Base-by-base conservation (phyloP, 1,140 invertebrate species). In the Leptinotarsa lineolata region DNA sequence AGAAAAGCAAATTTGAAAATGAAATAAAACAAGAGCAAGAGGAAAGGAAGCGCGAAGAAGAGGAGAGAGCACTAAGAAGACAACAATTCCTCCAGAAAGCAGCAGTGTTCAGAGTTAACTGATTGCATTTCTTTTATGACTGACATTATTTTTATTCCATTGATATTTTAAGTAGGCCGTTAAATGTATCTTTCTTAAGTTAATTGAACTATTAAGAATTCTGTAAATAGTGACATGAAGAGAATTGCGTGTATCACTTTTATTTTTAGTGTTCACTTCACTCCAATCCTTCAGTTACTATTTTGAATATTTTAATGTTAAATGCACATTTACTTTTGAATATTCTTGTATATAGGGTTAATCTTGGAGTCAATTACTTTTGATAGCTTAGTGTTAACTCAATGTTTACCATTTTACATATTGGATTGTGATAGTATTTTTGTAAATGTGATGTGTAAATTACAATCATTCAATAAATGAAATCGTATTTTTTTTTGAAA, bases 21-120 rank as follows among this genome's bases (percentile, higher is more conserved):
- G 95, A 96, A 85, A 95, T 96, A 61, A 88, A 92, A 67, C 89
- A 91, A 82, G 95, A 96, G 84, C 93, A 96, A 81, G 94, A 96
- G 81, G 93, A 95, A 78, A 89, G 92, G 79, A 91, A 91, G 73
- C 87, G 91, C 18, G 88, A 92, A 80, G 92, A 94, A 74, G 92
- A 95, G 81, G 92, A 95, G 77, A 92, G 89, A 80, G 92, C 91
- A 13, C 85, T 89, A 45, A 86, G 94, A 68, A 89, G 90, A 79
- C 90, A 90, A 78, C 90, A 91, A 78, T 96, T 96, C 81, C 91
- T 92, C 83, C 90, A 95, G 84, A 94, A 94, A 85, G 92, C 94
- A 18, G 92, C 93, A 21, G 85, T 95, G 79, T 96, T 96, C 70
- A 79, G 83, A 74, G 61, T 63, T 24, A 22, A 63, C 21, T 22